A percentile compares a stretch with the other conserved stretches of the same genome.
Evolutionary conservation across 2,113 vertebrate genomes (phyloP).

Genomic region (Mugil cephalus): DNA sequence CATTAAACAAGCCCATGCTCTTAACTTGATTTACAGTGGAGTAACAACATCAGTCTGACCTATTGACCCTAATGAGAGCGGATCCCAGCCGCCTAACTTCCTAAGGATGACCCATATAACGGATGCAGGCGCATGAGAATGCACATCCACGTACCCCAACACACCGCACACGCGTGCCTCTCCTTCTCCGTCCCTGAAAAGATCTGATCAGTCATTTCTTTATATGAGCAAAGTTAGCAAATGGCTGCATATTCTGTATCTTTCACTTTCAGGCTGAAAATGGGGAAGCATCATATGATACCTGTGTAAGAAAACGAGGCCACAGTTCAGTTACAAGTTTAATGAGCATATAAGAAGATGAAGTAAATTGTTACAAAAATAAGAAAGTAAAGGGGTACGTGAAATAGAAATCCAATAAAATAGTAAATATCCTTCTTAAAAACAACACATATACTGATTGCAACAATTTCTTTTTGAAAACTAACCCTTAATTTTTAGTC

Average conservation of each 20-base stretch:
- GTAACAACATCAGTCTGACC: slow-evolving; percentile 36
- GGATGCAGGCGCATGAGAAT: slow-evolving; percentile 16
- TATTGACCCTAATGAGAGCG: slow-evolving; percentile 53
- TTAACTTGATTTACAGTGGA: slow-evolving; percentile 44
- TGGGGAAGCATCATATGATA: not conserved
- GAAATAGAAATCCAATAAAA: too few relatives aligned
- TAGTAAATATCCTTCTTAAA: too few relatives aligned
- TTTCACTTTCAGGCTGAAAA: not conserved
- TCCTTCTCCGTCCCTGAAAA: slow-evolving; percentile 9
- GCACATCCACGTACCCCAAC: not conserved
- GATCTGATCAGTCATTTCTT: slow-evolving; percentile 11
- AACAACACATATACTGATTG: too few relatives aligned
- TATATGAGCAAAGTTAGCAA: not conserved
- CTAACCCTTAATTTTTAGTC: too few relatives aligned
- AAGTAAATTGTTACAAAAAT: too few relatives aligned
- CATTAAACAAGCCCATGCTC: slow-evolving; percentile 48
- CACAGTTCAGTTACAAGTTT: too few relatives aligned
- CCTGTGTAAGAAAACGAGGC: too few relatives aligned
- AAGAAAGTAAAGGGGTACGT: too few relatives aligned
- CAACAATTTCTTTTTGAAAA: too few relatives aligned
- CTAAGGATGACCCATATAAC: slow-evolving; percentile 48
- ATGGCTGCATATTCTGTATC: not conserved
- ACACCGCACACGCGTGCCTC: not conserved
- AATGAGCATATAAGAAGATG: too few relatives aligned
- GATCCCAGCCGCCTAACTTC: slow-evolving; percentile 33